A percentile compares a stretch with the other conserved stretches of the same genome.
These are phyloP conservation scores for Mnemiopsis leidyi DNA, from an alignment of 37 sponge, comb jelly and placozoan species.

Conservation along the genomic window DNA sequence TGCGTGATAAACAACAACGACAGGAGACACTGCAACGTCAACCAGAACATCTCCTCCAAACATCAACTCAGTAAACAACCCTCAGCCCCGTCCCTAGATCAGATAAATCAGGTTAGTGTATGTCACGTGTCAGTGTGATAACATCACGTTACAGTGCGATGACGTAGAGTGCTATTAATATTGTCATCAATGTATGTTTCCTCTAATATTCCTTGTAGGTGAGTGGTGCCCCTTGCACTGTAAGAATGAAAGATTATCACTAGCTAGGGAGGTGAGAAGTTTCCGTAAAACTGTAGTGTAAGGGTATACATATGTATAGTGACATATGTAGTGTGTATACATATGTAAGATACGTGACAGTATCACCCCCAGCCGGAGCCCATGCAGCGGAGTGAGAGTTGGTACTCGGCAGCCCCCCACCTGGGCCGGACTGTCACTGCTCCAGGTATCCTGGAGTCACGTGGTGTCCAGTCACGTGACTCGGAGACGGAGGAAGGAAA, in stretches of 20 bases:
- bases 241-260: no score
- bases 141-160: no score
- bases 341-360: no score
- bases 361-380: background rate
- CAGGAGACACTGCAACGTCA: background rate
- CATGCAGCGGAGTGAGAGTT: background rate
- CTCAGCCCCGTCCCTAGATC: slow-evolving; percentile 5
- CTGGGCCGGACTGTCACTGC: background rate
- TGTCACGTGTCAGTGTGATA: no score
- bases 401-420: background rate
- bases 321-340: no score
- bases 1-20: slow-evolving; percentile 6
- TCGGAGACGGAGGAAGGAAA: background rate
- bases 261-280: no score
- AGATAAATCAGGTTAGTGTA: slow-evolving; percentile 17
- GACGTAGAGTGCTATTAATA: no score
- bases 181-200: no score
- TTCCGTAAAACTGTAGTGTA: no score
- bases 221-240: no score
- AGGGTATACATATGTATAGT: no score
- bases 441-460: background rate
- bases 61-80: background rate
- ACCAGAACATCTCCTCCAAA: background rate
- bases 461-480: background rate
- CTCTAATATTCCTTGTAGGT: no score